Evolutionary conservation across 1,140 invertebrate genomes (phyloP).

Genomic region (Heliconius hermathena): DNA sequence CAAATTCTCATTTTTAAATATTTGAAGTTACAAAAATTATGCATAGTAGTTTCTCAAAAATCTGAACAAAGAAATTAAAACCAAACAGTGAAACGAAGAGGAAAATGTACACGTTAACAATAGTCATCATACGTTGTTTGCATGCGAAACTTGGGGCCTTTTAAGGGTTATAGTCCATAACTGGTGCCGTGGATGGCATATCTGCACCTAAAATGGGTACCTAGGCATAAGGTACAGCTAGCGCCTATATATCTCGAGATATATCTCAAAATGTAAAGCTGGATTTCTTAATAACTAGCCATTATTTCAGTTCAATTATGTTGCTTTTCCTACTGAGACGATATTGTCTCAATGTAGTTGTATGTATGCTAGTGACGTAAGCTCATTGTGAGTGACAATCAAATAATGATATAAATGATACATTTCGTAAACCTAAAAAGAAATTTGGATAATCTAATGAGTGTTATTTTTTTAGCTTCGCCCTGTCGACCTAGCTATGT

Average conservation of each 20-base stretch:
- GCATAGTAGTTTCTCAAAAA: background rate
- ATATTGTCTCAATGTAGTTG: slow-evolving; percentile 6
- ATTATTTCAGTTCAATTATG: slow-evolving; percentile 74
- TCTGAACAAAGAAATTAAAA: slow-evolving; percentile 7
- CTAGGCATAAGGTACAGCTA: slow-evolving; percentile 31
- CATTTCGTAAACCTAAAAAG: background rate
- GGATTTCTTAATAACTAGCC: slow-evolving; percentile 75
- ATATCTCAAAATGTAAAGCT: slow-evolving; percentile 50
- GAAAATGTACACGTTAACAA: slow-evolving; percentile 50
- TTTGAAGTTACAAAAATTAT: background rate
- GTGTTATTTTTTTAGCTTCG: background rate
- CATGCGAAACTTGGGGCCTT: slow-evolving; percentile 55
- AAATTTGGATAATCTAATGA: background rate
- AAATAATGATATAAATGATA: slow-evolving; percentile 7
- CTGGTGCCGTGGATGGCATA: slow-evolving; percentile 39
- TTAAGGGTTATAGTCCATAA: slow-evolving; percentile 55
- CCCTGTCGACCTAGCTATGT: no score
- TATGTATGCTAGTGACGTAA: slow-evolving; percentile 29
- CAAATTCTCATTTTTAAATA: background rate
- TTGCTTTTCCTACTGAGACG: slow-evolving; percentile 50
- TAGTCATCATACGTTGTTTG: slow-evolving; percentile 53
- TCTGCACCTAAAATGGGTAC: slow-evolving; percentile 33
- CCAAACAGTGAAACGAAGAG: slow-evolving; percentile 40
- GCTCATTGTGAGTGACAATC: slow-evolving; percentile 9
- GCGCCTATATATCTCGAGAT: slow-evolving; percentile 47